Percentiles rank a stretch among this genome's conserved stretches.
phyloP scores from a whole-genome alignment of 2,888 invertebrate species.

The Yponomeuta sedellus region DNA sequence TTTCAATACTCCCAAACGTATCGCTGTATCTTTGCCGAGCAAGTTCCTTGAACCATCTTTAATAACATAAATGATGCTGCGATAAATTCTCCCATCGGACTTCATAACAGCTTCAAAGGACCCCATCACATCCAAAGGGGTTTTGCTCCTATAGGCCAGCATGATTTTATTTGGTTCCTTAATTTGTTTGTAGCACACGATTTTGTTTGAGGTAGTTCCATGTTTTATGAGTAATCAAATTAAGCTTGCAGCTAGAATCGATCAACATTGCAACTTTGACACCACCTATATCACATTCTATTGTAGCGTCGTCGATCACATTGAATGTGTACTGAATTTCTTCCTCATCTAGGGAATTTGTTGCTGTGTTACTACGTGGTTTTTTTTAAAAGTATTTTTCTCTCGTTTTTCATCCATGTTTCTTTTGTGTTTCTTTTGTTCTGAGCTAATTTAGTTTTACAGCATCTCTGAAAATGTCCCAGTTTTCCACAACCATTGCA shows the following conservation, averaged over 20 bases:
- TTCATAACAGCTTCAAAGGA: conserved; percentile 11
- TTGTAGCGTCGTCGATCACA: conserved; percentile 21
- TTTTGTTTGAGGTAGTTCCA: conserved; percentile 14
- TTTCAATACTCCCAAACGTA: conserved; percentile 8
- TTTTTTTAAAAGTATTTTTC: not conserved
- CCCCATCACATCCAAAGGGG: conserved; percentile 13
- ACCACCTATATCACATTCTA: conserved; percentile 25
- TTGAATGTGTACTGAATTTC: conserved; percentile 22
- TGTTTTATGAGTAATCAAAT: conserved; percentile 22
- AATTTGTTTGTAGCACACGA: conserved; percentile 3
- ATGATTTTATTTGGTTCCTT: conserved; percentile 18
- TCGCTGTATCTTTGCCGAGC: conserved; percentile 14
- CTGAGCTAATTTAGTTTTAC: conserved; percentile 15
- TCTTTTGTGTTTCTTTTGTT: conserved; percentile 6
- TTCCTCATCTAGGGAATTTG: not conserved
- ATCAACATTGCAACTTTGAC: conserved; percentile 26
- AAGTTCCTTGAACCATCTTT: conserved; percentile 5
- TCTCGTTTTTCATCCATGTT: not conserved
- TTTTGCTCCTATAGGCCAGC: conserved; percentile 19
- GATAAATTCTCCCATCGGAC: not conserved
- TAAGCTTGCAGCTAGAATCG: conserved; percentile 25
- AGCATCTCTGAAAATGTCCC: conserved; percentile 18
- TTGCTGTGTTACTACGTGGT: not conserved
- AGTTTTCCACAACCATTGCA: conserved; percentile 17
- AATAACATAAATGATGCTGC: conserved; percentile 1